Evolutionary conservation across 1,140 invertebrate species (phyloP), one percentile per base, ranked within the genome.

Genomic region (Drosophila micromelanica): DNA sequence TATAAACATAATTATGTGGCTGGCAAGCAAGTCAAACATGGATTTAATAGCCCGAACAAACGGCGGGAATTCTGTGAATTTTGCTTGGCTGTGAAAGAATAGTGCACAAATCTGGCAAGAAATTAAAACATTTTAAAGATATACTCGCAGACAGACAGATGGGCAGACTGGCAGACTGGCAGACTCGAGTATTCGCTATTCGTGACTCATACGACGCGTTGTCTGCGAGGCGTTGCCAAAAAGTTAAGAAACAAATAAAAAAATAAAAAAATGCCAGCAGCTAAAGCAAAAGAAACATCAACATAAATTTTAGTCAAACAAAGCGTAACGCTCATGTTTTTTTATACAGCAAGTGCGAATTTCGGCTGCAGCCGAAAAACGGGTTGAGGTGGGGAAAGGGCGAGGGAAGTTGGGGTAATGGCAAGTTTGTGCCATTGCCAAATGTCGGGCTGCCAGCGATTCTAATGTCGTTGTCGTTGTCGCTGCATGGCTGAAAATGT

Each of bases 221-320:
- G 45, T 73, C 63, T 73, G 62, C 54, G 43, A 38, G 32, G 45
- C 60, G 38, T 56, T 64, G 49, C 72, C 64, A 75, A 77, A 65
- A 71, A 49, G 32, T 23, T 15, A 37, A 46, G 48, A 40, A 35
- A 17, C 4, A 7, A 43, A 11, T 35, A 32, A 3, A 6, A 11
- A 46, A 32, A 3, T 5, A 56, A 12, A 8, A 9, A 32, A 32
- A 8, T 12, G 27, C 38, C 5, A 32, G 55, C 37, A 54, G 45
- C 57, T 65, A 62, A 62, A 59, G 56, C 72, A 73, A 78, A 73
- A 79, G 69, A 79, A 87, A 65, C 73, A 87, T 87, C 82, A 82
- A 78, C 84, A 87, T 87, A 87, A 87, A 87, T 87, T 89, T 81
- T 73, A 87, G 84, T 87, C 84, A 87, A 87, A 87, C 84, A 87